Evolutionary conservation across 2,888 invertebrate species (phyloP).

Genomic region (Anticlea derivata): DNA sequence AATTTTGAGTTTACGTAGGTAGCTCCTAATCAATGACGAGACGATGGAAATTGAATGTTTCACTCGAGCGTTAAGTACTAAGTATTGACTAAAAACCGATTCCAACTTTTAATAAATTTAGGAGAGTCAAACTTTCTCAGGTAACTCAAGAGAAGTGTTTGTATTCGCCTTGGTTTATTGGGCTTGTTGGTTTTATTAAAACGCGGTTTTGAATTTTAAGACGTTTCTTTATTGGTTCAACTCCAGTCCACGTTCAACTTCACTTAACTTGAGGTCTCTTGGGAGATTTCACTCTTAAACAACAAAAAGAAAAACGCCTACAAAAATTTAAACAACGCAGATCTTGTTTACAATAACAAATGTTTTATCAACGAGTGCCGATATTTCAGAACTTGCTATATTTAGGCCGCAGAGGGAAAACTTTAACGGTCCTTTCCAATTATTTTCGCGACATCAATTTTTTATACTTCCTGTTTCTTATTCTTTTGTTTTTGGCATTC

Average conservation of each 20-base stretch:
- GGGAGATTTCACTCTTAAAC: slow-evolving; percentile 14
- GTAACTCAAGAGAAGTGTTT: slow-evolving; percentile 31
- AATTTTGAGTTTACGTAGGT: slow-evolving; percentile 55
- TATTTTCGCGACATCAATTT: slow-evolving; percentile 55
- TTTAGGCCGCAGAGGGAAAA: slow-evolving; percentile 35
- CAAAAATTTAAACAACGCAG: not conserved
- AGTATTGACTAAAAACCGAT: slow-evolving; percentile 29
- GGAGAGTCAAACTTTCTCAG: slow-evolving; percentile 30
- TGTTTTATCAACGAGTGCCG: slow-evolving; percentile 30
- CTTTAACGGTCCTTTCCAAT: slow-evolving; percentile 51
- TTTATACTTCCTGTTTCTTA: slow-evolving; percentile 47
- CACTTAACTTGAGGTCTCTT: slow-evolving; percentile 12
- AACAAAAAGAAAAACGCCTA: slow-evolving; percentile 13
- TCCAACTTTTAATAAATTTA: slow-evolving; percentile 35
- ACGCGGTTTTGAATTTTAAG: slow-evolving; percentile 18
- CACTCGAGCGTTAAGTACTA: slow-evolving; percentile 26
- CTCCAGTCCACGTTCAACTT: slow-evolving; percentile 3
- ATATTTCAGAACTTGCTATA: slow-evolving; percentile 49
- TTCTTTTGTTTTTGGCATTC: slow-evolving; percentile 43
- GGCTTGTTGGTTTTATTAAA: slow-evolving; percentile 30
- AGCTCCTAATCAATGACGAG: slow-evolving; percentile 53
- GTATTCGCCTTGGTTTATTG: slow-evolving; percentile 32
- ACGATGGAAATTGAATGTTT: slow-evolving; percentile 43
- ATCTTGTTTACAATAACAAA: slow-evolving; percentile 7
- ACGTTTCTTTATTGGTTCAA: slow-evolving; percentile 17